These are phyloP conservation scores for Aphelenchoides avenae DNA, from an alignment of 1,140 invertebrate genomes.

Conservation along the genomic window DNA sequence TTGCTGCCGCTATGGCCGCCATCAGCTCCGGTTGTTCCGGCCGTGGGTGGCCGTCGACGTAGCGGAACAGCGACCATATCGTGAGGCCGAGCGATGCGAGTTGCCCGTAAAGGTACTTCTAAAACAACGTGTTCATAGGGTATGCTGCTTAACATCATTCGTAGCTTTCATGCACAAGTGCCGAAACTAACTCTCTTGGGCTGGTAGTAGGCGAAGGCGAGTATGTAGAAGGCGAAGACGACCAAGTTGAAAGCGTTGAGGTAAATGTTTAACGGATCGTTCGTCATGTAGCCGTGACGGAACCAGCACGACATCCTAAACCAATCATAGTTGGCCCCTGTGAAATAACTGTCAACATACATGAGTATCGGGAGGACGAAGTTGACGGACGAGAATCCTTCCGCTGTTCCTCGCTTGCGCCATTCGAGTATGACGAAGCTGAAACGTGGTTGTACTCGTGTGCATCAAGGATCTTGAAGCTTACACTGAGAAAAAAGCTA, in stretches of 20 bases:
- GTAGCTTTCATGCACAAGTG: not conserved
- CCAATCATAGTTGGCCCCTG: conserved; percentile 6
- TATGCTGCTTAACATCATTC: not conserved
- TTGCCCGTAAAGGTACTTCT: conserved; percentile 55
- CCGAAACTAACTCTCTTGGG: conserved; percentile 50
- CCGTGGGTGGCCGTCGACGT: conserved; percentile 44
- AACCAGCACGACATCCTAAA: conserved; percentile 49
- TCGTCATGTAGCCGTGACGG: conserved; percentile 50
- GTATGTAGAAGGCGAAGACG: conserved; percentile 50
- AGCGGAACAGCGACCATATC: conserved; percentile 40
- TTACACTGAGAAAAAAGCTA: conserved; percentile 1
- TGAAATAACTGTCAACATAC: conserved; percentile 36
- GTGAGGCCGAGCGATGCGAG: conserved; percentile 22
- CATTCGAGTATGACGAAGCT: conserved; percentile 43
- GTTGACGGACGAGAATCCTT: conserved; percentile 57
- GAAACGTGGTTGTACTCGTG: conserved; percentile 7
- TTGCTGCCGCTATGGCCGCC: conserved; percentile 51
- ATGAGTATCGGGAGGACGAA: conserved; percentile 57
- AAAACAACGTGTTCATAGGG: no score
- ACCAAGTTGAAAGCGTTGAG: conserved; percentile 51
- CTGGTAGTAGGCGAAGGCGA: conserved; percentile 55
- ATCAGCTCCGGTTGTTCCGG: conserved; percentile 41
- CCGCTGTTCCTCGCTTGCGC: conserved; percentile 50
- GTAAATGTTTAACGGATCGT: conserved; percentile 52
- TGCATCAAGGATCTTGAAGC: conserved; percentile 8